Percentiles rank a stretch among this genome's conserved stretches.
Evolutionary conservation across 2,888 invertebrate genomes (phyloP).

Genomic region (Ophraella communa): DNA sequence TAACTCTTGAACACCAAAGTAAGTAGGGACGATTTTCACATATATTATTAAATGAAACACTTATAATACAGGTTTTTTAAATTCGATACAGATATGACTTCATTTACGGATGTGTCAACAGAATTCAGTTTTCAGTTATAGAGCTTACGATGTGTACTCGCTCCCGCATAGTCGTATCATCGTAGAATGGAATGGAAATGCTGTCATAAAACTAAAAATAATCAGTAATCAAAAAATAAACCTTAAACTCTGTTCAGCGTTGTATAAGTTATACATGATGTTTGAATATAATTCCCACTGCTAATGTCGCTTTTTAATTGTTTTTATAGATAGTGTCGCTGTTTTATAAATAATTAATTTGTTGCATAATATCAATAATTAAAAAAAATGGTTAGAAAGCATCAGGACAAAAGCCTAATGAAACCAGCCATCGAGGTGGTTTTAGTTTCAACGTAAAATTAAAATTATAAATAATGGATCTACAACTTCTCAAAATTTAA

Average conservation of each 20-base stretch:
- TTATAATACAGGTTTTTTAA: not conserved
- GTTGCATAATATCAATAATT: too few relatives aligned
- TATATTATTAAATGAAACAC: not conserved
- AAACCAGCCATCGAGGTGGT: too few relatives aligned
- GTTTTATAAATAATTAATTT: too few relatives aligned
- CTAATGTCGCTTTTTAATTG: not conserved
- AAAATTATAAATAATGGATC: too few relatives aligned
- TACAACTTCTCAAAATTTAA: too few relatives aligned
- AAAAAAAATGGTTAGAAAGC: too few relatives aligned
- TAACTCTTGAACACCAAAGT: not conserved
- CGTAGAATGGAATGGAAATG: slow-evolving; percentile 7
- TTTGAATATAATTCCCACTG: slow-evolving; percentile 5
- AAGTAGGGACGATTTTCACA: not conserved
- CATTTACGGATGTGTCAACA: not conserved
- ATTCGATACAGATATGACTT: not conserved
- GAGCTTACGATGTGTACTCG: not conserved
- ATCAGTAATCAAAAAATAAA: slow-evolving; percentile 22
- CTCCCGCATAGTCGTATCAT: slow-evolving; percentile 6
- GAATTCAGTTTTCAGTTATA: slow-evolving; percentile 1
- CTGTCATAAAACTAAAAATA: slow-evolving; percentile 23
- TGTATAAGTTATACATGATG: not conserved
- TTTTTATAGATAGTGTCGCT: not conserved
- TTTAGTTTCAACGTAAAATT: too few relatives aligned
- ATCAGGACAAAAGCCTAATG: too few relatives aligned
- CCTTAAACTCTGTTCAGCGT: not conserved